Conservation (phyloP, 2,888 invertebrate species). For the Cantharis rufa region DNA sequence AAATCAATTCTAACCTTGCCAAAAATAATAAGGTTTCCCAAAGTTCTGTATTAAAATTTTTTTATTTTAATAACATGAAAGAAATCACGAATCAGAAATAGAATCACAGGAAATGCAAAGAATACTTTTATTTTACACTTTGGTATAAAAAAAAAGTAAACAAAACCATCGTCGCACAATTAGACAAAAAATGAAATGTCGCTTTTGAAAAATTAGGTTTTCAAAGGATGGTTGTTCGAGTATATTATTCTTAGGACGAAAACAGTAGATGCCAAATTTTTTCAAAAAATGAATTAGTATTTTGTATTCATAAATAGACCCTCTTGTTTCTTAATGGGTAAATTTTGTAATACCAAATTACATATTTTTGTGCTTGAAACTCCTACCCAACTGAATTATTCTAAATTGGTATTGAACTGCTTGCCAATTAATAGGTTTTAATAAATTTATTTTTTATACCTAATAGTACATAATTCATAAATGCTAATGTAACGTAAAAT, state of each 20-base stretch:
- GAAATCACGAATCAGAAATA: not conserved
- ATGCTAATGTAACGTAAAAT: too few relatives aligned
- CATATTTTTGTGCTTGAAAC: not conserved
- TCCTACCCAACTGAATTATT: too few relatives aligned
- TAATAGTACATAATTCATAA: too few relatives aligned
- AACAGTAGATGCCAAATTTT: not conserved
- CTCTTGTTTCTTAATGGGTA: not conserved
- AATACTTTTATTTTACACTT: too few relatives aligned
- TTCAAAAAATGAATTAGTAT: not conserved
- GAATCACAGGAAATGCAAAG: too few relatives aligned
- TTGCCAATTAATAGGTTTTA: too few relatives aligned
- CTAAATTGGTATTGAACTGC: too few relatives aligned
- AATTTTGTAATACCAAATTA: not conserved
- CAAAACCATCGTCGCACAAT: too few relatives aligned
- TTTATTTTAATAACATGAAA: not conserved
- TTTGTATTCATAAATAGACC: not conserved
- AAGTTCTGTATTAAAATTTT: not conserved
- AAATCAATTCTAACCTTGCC: not conserved
- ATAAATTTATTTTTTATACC: too few relatives aligned
- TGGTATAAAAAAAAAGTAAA: too few relatives aligned
- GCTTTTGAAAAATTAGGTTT: not conserved
- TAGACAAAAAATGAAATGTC: not conserved
- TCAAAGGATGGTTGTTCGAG: not conserved
- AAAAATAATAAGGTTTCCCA: not conserved
- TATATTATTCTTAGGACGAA: not conserved